phyloP scores from a whole-genome alignment of 2,797 vertebrate species.

The Muscicapa striata region DNA sequence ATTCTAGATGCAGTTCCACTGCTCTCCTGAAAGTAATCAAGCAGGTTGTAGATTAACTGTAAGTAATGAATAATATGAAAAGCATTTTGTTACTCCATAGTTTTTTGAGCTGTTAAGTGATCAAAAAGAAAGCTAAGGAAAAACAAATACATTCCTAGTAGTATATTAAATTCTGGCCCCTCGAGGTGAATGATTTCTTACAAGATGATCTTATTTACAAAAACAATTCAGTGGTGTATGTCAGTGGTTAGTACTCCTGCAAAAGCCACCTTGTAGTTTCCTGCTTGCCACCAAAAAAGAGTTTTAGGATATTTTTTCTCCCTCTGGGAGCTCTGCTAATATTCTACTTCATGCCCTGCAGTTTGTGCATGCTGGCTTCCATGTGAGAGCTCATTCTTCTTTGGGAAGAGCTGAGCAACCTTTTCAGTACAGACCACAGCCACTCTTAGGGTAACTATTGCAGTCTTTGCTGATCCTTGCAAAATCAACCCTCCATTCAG shows the following conservation, averaged over 20 bases:
- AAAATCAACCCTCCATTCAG: slow-evolving; percentile 18
- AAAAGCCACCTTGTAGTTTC: background rate
- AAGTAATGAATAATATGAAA: background rate
- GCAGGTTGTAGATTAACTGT: background rate
- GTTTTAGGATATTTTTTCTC: background rate
- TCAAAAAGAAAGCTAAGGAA: background rate
- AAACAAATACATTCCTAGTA: background rate
- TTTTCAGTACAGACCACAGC: background rate
- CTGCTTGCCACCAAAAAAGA: background rate
- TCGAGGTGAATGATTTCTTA: background rate
- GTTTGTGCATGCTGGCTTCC: background rate
- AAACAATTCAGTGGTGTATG: background rate
- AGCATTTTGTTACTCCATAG: background rate
- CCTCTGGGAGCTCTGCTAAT: background rate
- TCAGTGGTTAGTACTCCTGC: background rate
- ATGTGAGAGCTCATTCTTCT: background rate
- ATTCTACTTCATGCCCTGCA: background rate
- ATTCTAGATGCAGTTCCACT: background rate
- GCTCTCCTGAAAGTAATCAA: background rate
- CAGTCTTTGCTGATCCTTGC: background rate
- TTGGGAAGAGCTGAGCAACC: background rate
- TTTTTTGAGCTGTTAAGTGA: background rate
- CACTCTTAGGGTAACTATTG: background rate
- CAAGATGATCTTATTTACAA: background rate
- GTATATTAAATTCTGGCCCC: background rate